A percentile compares a stretch with the other conserved stretches of the same genome.
Conservation (phyloP, 2,888 invertebrate genomes). For the Tanytarsus gracilentus region DNA sequence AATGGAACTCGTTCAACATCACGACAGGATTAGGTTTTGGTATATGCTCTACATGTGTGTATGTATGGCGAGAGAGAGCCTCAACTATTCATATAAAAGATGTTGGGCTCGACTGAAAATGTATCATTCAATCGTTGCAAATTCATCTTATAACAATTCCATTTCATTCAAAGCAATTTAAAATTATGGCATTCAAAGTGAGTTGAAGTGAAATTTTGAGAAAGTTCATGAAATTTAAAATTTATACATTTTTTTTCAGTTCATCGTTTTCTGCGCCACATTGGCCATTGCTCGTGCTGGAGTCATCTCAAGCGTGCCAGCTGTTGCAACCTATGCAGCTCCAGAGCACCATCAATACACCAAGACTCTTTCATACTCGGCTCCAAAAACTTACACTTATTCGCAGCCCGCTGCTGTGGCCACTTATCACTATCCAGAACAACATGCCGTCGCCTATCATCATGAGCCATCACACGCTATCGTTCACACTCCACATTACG, state of each 20-base stretch:
- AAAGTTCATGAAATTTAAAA: background rate
- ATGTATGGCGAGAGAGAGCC: background rate
- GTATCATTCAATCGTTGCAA: slow-evolving; percentile 24
- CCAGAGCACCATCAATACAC: slow-evolving; percentile 3
- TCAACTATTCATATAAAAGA: slow-evolving; percentile 11
- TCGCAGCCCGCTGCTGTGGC: background rate
- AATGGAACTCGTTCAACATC: slow-evolving; percentile 24
- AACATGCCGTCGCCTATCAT: slow-evolving; percentile 6
- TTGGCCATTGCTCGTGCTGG: slow-evolving; percentile 35
- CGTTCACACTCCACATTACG: slow-evolving; percentile 2
- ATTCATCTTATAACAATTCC: slow-evolving; percentile 23
- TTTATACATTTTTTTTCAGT: slow-evolving; percentile 30
- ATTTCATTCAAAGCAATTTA: background rate
- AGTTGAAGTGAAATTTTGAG: background rate
- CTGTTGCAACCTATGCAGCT: slow-evolving; percentile 5
- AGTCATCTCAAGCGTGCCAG: slow-evolving; percentile 29
- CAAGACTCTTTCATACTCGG: slow-evolving; percentile 14
- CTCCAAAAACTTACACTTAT: slow-evolving; percentile 11
- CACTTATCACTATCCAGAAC: slow-evolving; percentile 1
- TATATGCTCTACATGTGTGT: background rate
- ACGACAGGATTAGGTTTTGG: slow-evolving; percentile 27
- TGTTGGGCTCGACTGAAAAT: background rate
- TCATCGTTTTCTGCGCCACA: slow-evolving; percentile 32
- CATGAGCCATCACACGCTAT: slow-evolving; percentile 9
- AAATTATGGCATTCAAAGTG: slow-evolving; percentile 28